These are phyloP conservation scores for Rugalucina vietnamica DNA, from an alignment of 2,888 invertebrate species.

Conservation along the genomic window DNA sequence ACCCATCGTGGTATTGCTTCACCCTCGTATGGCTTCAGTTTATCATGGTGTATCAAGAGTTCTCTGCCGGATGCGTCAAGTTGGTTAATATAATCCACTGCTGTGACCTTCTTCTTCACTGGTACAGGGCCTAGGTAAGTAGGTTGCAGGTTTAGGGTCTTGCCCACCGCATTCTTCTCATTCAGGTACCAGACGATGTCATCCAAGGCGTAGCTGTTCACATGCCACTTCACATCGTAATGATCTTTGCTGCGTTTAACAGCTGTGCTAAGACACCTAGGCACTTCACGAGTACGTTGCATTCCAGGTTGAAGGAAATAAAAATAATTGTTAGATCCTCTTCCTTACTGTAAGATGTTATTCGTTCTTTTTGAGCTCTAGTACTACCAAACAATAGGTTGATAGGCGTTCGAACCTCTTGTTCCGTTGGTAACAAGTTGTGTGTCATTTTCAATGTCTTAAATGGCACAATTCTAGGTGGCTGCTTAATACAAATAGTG, in stretches of 20 bases:
- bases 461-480: too few species aligned
- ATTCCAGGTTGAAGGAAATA: neutral
- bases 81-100: neutral
- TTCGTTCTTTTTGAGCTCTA: neutral
- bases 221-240: constrained; percentile 23
- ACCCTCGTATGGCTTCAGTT: constrained; percentile 14
- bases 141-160: neutral
- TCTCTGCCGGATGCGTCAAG: neutral
- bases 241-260: constrained; percentile 22
- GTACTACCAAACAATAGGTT: neutral
- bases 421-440: too few species aligned
- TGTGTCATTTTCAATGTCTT: too few species aligned
- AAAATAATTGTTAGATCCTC: neutral
- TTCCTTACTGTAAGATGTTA: neutral
- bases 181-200: constrained; percentile 7
- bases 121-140: constrained; percentile 3
- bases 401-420: too few species aligned
- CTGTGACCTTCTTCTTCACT: neutral
- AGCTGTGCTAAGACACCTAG: neutral
- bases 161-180: neutral
- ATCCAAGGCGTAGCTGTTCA: neutral
- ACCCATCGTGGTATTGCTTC: neutral
- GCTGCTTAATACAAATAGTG: too few species aligned
- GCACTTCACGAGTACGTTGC: constrained; percentile 8
- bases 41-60: constrained; percentile 3